Conservation (phyloP, 2,113 vertebrate species). For the Coptodon rendalli region DNA sequence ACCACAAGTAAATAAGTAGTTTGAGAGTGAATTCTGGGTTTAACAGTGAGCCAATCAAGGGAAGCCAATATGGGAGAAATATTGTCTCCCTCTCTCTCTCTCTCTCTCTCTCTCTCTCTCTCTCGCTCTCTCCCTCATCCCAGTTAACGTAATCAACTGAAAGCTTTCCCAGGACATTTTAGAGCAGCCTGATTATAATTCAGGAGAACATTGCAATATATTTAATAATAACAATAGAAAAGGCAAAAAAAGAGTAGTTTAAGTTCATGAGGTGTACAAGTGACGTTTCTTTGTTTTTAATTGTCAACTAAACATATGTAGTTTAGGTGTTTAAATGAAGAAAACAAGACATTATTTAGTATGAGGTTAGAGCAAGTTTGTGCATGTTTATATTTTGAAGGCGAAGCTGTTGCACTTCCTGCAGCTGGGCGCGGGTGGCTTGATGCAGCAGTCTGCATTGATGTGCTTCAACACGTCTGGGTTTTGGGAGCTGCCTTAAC, state of each 20-base stretch:
- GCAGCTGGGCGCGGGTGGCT: neutral
- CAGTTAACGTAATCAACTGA: neutral
- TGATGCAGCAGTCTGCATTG: neutral
- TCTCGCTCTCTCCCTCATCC: neutral
- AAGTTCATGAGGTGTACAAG: neutral
- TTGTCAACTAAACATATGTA: neutral
- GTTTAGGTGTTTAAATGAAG: neutral
- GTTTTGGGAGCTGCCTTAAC: neutral
- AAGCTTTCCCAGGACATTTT: neutral
- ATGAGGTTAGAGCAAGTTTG: neutral
- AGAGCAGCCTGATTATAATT: neutral
- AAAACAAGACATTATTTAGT: neutral
- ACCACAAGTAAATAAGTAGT: neutral
- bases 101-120: neutral
- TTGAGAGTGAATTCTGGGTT: neutral
- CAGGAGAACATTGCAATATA: neutral
- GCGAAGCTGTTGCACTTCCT: neutral
- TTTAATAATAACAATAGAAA: neutral
- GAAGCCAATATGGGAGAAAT: neutral
- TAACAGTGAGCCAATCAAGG: neutral
- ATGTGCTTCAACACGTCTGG: constrained; percentile 35
- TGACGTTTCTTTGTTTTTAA: neutral
- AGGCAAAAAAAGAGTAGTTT: neutral
- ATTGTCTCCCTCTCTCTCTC: neutral
- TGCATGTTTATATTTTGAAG: constrained; percentile 29